These are phyloP conservation scores for Chrysolina americana DNA, from an alignment of 2,888 invertebrate species.

Conservation along the genomic window DNA sequence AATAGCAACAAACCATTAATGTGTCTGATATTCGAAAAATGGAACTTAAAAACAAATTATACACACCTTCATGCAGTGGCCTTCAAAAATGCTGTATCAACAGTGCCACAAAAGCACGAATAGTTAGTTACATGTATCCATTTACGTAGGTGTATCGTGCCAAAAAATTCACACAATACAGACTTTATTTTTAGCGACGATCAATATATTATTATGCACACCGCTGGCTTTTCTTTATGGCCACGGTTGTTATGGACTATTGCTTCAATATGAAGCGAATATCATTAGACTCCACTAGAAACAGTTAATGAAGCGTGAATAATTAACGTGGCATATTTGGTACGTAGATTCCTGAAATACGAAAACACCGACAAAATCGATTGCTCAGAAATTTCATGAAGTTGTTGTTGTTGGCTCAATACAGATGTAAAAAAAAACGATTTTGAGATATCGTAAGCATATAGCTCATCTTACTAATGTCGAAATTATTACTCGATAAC, in stretches of 20 bases:
- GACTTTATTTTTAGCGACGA: constrained; percentile 33
- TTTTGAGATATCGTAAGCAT: too few relatives aligned
- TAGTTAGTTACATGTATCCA: neutral
- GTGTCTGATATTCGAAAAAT: neutral
- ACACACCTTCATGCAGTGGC: neutral
- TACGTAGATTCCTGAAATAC: constrained; percentile 14
- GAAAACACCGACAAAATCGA: neutral
- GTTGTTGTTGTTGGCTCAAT: neutral
- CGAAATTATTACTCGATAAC: too few relatives aligned
- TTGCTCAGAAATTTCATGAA: neutral
- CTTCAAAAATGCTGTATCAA: neutral
- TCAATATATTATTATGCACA: constrained; percentile 30
- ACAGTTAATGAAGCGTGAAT: constrained; percentile 10
- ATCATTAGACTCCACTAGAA: neutral
- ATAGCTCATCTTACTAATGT: too few relatives aligned
- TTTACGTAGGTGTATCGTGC: constrained; percentile 9
- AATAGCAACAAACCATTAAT: neutral
- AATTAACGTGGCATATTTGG: constrained; percentile 20
- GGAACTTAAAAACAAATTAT: neutral
- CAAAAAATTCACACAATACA: constrained; percentile 33
- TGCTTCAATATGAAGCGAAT: constrained; percentile 11
- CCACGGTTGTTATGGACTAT: constrained; percentile 9
- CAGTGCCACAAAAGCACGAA: neutral
- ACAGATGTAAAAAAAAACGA: neutral
- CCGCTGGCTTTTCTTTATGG: constrained; percentile 12